A percentile compares a stretch with the other conserved stretches of the same genome.
phyloP scores from a whole-genome alignment of 2,797 vertebrate species.

The Pagetopsis macropterus region DNA sequence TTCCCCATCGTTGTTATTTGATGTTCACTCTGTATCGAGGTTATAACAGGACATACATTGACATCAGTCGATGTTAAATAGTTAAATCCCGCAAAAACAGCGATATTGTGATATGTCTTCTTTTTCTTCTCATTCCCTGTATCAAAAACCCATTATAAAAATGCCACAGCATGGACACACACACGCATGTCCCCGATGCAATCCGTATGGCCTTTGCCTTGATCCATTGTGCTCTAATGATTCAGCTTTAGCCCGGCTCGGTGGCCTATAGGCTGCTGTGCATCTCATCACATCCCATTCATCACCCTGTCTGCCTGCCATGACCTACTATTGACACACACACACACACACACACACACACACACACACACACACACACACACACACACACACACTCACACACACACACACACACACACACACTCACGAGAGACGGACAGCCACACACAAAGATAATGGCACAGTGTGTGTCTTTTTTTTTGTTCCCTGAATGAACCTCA shows the following conservation, averaged over 20 bases:
- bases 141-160: neutral
- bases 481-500: neutral
- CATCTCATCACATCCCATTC: constrained; percentile 79
- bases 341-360: neutral
- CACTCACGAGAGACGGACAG: neutral
- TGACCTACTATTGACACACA: constrained; percentile 52
- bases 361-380: constrained; percentile 8
- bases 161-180: constrained; percentile 15
- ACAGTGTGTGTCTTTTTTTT: neutral
- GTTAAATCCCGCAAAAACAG: neutral
- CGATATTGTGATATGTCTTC: neutral
- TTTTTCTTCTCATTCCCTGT: neutral
- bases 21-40: neutral
- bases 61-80: neutral
- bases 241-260: constrained; percentile 56
- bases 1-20: neutral
- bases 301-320: constrained; percentile 57
- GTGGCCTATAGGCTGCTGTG: constrained; percentile 64
- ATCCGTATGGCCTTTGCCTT: constrained; percentile 69
- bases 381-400: constrained; percentile 22
- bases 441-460: neutral
- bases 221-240: constrained; percentile 68
- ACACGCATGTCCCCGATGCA: constrained; percentile 47
- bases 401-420: neutral
- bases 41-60: neutral